Base-by-base conservation (phyloP, 2,888 invertebrate genomes). In the Philonicus albiceps region DNA sequence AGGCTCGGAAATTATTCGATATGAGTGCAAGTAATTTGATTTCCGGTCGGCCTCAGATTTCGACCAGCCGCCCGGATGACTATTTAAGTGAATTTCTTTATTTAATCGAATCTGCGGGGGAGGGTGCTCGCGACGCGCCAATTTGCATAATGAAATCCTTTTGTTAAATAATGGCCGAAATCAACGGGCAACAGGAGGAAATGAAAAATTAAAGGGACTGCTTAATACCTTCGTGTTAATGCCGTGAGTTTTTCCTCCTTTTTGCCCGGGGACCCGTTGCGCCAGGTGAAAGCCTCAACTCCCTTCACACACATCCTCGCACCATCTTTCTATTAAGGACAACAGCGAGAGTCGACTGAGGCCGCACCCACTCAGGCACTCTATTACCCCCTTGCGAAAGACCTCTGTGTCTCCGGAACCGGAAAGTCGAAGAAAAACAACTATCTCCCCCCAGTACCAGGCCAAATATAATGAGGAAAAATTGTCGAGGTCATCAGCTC, bases 131-230 rank as follows among this genome's bases (percentile, higher is more conserved):
- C 40, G 34, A 43, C 43, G 76, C n/a, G 34, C 34, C 76, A 76
- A 76, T 76, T 76, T 76, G 76, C 76, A 76, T 76, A 76, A 76
- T 76, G 76, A 76, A 76, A 76, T 40, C 43, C 76, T 76, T 76
- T 76, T 76, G 76, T 76, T 76, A 37, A 76, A 76, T 76, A 76
- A 37, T 76, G 37, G 40, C 43, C 43, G 37, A 43, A 76, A 76
- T 76, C 43, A 76, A 76, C 76, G 40, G 76, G 76, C 76, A 76
- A 76, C 76, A 76, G 76, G 76, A 76, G 76, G 76, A 76, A 40
- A 76, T 40, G 40, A 76, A 34, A 76, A 40, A 37, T 76, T 76
- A 76, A 76, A 76, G 76, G 22, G 37, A 76, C 22, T 40, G 76
- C 40, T 34, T 76, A 37, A 76, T 76, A 43, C 40, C 40, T 7